phyloP scores from a whole-genome alignment of 2,888 invertebrate genomes.

The Resseliella maxima region DNA sequence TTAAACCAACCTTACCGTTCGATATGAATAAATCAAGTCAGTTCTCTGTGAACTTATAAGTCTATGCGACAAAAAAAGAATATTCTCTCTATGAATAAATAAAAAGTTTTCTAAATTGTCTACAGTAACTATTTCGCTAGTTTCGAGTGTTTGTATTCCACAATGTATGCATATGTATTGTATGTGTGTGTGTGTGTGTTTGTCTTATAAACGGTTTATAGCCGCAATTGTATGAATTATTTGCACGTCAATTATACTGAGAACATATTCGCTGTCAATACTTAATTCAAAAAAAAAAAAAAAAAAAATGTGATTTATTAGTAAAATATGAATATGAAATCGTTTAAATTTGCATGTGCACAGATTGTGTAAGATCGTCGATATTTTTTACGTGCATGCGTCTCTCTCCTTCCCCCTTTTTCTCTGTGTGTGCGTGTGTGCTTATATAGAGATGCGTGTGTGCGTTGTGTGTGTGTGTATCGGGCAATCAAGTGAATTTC shows the following conservation, averaged over 20 bases:
- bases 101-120: background rate
- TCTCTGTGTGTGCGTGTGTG: too few species aligned
- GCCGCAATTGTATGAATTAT: background rate
- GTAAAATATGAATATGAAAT: conserved; percentile 19
- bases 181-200: too few species aligned
- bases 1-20: background rate
- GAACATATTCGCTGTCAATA: conserved; percentile 26
- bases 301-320: conserved; percentile 9
- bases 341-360: conserved; percentile 23
- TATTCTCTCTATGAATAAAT: background rate
- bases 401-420: too few species aligned
- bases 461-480: too few species aligned
- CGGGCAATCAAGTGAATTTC: background rate
- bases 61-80: background rate
- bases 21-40: background rate
- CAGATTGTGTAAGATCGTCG: background rate
- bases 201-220: background rate
- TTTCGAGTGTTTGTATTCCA: background rate
- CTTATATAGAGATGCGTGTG: too few species aligned
- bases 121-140: background rate
- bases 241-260: conserved; percentile 18
- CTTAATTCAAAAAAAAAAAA: too few species aligned
- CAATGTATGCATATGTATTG: too few species aligned
- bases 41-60: background rate
- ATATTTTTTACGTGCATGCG: background rate